phyloP scores from a whole-genome alignment of 2,113 vertebrate species.

The Potamarius usumacintae region DNA sequence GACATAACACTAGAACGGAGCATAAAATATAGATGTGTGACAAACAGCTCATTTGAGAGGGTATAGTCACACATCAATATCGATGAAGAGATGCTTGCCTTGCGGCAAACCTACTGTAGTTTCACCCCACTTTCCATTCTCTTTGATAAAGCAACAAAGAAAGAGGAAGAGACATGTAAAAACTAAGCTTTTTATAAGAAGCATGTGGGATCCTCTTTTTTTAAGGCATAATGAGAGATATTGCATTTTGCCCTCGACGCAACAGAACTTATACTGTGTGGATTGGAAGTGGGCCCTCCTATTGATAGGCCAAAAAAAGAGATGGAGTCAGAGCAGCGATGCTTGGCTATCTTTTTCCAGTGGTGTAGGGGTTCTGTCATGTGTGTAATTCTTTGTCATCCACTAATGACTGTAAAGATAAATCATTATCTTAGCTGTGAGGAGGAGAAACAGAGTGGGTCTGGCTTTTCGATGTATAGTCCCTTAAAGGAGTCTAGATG shows the following conservation, averaged over 20 bases:
- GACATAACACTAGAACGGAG: constrained; percentile 6
- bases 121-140: background rate
- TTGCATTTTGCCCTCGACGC: background rate
- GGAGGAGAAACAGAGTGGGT: background rate
- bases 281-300: background rate
- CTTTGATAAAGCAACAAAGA: constrained; percentile 2
- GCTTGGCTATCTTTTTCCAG: background rate
- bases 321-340: background rate
- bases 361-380: background rate
- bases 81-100: constrained; percentile 14
- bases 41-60: constrained; percentile 37
- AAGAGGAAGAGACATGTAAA: background rate
- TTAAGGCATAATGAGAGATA: constrained; percentile 3
- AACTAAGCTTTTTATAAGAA: background rate
- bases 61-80: constrained; percentile 22
- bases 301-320: background rate
- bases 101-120: background rate
- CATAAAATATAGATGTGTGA: constrained; percentile 37
- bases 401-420: constrained; percentile 19
- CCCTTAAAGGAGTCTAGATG: constrained; percentile 1
- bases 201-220: background rate
- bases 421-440: constrained; percentile 10
- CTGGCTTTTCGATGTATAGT: constrained; percentile 21
- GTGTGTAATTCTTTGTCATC: constrained; percentile 31
- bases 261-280: background rate